Base-by-base conservation (phyloP, 2,888 invertebrate species). In the Hydrotaea diabolus region DNA sequence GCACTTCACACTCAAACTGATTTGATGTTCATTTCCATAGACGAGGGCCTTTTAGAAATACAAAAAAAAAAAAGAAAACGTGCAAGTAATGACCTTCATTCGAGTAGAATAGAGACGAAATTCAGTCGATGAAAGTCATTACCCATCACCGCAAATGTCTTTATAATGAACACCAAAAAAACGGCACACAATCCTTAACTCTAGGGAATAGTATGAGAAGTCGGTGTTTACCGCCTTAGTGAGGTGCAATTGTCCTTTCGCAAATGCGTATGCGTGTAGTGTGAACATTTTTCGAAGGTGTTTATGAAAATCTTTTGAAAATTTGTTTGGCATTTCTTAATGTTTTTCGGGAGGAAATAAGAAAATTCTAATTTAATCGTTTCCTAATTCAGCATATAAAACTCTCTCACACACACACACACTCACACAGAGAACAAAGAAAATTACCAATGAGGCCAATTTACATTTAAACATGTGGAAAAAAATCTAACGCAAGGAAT, bases 281-380 rank as follows among this genome's bases (percentile, higher is more conserved):
- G 9, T 49, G n/a, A n/a, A 49, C n/a, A 49, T 49, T 31, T 31
- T 39, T 15, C 1, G 2, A 49, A 49, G 8, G 49, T 49, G 49
- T 49, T 49, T 1, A 49, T 49, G n/a, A 49, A 3, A 15, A 49
- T n/a, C n/a, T 49, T 49, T 13, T n/a, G 7, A n/a, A 49, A 49
- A 49, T 49, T n/a, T 7, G 1, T 13, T 8, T 15, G 15, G n/a
- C 15, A 49, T 49, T 49, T 49, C n/a, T 62, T 62, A 26, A 3
- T 62, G 15, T n/a, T 62, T 57, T 26, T 23, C 15, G 59, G 15
- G 4, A 62, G 31, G 31, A 31, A 62, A 62, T 62, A 23, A 26
- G 62, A 31, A 62, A 62, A 62, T 62, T 31, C 31, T 62, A 62
- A 62, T 62, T 62, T 62, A 62, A 62, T 62, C 62, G 62, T 62